Evolutionary conservation across 2,113 vertebrate species (phyloP).

Genomic region (Ceuthmochares aereus): DNA sequence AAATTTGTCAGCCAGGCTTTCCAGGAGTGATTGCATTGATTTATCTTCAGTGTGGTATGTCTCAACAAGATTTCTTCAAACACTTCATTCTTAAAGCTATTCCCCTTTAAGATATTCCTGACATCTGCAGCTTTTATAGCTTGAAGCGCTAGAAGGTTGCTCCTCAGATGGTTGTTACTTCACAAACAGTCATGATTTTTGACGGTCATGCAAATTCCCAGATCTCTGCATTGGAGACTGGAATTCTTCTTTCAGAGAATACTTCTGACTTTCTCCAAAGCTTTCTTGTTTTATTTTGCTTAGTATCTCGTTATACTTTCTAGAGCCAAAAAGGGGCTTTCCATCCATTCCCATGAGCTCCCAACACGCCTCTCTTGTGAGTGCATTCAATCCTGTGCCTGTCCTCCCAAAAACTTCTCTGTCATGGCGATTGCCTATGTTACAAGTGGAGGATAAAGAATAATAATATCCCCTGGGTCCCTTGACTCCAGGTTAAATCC

Average conservation of each 20-base stretch:
- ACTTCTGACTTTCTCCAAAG: slow-evolving; percentile 3
- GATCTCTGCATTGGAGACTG: neutral
- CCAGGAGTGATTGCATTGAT: slow-evolving; percentile 57
- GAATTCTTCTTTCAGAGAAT: neutral
- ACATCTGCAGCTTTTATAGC: slow-evolving; percentile 65
- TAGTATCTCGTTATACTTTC: neutral
- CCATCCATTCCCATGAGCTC: neutral
- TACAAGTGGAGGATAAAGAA: neutral
- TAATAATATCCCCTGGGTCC: neutral
- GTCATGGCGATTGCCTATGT: accelerated
- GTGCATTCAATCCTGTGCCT: neutral
- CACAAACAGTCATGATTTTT: slow-evolving; percentile 20
- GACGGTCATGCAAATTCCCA: slow-evolving; percentile 7
- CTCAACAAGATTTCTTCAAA: slow-evolving; percentile 63
- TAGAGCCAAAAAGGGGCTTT: neutral
- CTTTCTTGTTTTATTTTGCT: neutral
- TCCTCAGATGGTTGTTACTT: slow-evolving; percentile 51
- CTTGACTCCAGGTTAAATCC: neutral
- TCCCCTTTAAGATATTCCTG: slow-evolving; percentile 46
- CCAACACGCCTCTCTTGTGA: neutral
- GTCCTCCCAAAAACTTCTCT: neutral
- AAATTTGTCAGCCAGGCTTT: slow-evolving; percentile 65
- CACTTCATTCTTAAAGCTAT: slow-evolving; percentile 56
- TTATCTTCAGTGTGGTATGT: slow-evolving; percentile 47
- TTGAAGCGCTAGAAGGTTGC: neutral